Evolutionary conservation across 1,140 invertebrate species (phyloP), one percentile per base, ranked within the genome.

Genomic region (Trypoxylus dichotomus): DNA sequence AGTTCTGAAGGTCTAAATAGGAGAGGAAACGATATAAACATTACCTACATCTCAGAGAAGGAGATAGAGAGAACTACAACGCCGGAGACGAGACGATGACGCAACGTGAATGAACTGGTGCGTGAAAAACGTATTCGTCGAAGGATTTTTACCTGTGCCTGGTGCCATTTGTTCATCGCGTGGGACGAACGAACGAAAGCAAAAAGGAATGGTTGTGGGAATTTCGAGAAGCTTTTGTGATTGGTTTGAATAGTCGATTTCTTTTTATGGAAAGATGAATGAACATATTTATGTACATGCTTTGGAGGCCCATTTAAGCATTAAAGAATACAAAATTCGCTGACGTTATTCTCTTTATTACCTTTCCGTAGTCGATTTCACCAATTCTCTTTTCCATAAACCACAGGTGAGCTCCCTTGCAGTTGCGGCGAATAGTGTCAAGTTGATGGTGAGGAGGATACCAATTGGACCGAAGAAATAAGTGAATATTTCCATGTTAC

Each of bases 401-500:
- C 94, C 94, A 83, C 94, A 96, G 3, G 94, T 95, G 77, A 96
- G 88, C 88, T 95, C 94, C 76, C 93, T 89, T 8, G 94, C 93
- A 3, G 94, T 95, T 25, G 93, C 92, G 25, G 91, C 89, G 86
- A 95, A 96, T 75, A 95, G 90, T 10, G 93, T 87, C 32, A 95
- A 88, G 86, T 96, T 96, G 74, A 94, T 88, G 58, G 92, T 88
- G 58, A 96, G 86, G 41, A 95, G 87, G 43, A 93, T 88, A 15
- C 94, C 94, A 63, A 96, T 90, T 0, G 94, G 94, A 1, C 93
- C 94, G 83, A 90, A 95, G 87, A 95, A 95, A 86, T 95, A 96
- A 15, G 93, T 91, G 76, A 95, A 88, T 13, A 94, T 93, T 84
- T 94, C 93, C 85, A 91, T 90, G 83, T 94, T 90, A 82, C 90